Evolutionary conservation across 2,888 invertebrate genomes (phyloP), one percentile per base, ranked within the genome.

Genomic region (Rhorus exstirpatorius): DNA sequence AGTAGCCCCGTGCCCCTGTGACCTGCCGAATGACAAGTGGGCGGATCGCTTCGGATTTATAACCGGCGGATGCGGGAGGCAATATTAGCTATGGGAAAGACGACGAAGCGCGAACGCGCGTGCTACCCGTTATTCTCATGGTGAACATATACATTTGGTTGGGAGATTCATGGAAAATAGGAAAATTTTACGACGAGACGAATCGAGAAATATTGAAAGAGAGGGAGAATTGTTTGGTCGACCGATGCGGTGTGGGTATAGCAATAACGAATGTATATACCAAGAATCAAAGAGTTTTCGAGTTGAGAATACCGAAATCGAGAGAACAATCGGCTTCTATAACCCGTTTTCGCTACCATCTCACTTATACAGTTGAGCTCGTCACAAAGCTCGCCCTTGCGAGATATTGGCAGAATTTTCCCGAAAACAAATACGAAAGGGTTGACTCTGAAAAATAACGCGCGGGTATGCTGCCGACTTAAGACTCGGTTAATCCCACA

Each of bases 401-500:
- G n/a, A n/a, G n/a, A n/a, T n/a, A n/a, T n/a, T n/a, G n/a, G n/a
- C n/a, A 60, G 63, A 68, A 53, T 55, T 65, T 10, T 74, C 38
- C 12, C 6, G 49, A 76, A 79, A 81, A 83, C 74, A 79, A 76
- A 46, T 70, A 68, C 38, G 71, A 83, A 84, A 84, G 85, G 85
- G 77, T 84, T 83, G 65, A 67, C 61, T 74, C 17, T 21, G 26
- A 60, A 61, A n/a, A n/a, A n/a, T n/a, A n/a, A n/a, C n/a, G 53
- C 63, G 35, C 49, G 31, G 55, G 67, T 26, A 58, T 60, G 58
- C 38, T 68, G 74, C 49, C 71, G 71, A 77, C 74, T 82, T 74
- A 72, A 70, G 68, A 41, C 46, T 61, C 53, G 35, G 60, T 68
- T 85, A 87, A 86, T 87, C 79, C 83, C 70, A 71, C 79, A 85